Evolutionary conservation across 1,140 invertebrate genomes (phyloP).

Genomic region (Drosophila pseudoobscura): DNA sequence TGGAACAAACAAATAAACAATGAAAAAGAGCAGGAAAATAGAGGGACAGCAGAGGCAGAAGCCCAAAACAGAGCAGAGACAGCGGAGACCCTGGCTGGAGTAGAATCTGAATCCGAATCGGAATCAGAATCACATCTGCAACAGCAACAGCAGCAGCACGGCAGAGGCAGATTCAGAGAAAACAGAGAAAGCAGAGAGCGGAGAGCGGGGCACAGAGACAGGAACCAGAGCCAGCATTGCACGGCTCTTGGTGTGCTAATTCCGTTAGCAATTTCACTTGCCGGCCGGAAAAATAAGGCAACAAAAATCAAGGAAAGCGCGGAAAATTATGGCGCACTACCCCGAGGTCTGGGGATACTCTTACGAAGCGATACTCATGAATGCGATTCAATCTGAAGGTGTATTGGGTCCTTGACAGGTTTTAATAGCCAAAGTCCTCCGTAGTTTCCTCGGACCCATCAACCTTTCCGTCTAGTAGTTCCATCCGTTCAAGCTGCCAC

Average conservation of each 20-base stretch:
- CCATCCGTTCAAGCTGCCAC: too few relatives aligned
- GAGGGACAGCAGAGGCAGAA: neutral
- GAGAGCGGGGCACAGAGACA: conserved; percentile 10
- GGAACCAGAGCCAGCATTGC: conserved; percentile 35
- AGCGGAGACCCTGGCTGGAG: conserved; percentile 35
- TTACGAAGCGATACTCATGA: neutral
- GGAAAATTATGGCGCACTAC: neutral
- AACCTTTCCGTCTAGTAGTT: too few relatives aligned
- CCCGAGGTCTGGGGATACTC: conserved; percentile 13
- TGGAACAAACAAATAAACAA: conserved; percentile 42
- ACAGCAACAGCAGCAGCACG: neutral
- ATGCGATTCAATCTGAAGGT: too few relatives aligned
- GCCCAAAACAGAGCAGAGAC: conserved; percentile 18
- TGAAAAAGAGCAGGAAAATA: conserved; percentile 1
- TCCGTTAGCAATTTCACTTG: conserved; percentile 75
- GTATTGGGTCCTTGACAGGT: too few relatives aligned
- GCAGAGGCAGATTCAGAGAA: neutral
- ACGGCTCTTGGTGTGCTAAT: conserved; percentile 70
- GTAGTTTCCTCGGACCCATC: too few relatives aligned
- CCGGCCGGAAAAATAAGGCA: conserved; percentile 25
- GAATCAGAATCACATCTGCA: conserved; percentile 16
- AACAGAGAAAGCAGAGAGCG: neutral
- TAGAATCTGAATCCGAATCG: conserved; percentile 31
- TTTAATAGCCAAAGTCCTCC: too few relatives aligned
- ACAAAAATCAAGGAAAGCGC: conserved; percentile 27